phyloP scores from a whole-genome alignment of 2,797 vertebrate species.

The Manis crassicaudata region DNA sequence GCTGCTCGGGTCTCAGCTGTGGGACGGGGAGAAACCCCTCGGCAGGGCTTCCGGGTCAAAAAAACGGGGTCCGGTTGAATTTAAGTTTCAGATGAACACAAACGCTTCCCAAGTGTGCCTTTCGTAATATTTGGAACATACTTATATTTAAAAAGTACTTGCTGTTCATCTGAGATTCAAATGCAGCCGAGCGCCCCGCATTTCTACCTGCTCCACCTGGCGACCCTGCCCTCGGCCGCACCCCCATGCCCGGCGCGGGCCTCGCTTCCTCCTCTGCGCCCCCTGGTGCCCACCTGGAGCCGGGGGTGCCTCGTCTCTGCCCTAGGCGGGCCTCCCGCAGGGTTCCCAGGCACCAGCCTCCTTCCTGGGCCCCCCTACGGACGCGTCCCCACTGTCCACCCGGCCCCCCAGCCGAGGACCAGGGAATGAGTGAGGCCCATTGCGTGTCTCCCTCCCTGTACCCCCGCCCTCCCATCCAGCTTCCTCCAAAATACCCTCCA shows the following conservation, averaged over 20 bases:
- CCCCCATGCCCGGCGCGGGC: accelerated
- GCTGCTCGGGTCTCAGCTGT: not conserved
- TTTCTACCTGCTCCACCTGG: not conserved
- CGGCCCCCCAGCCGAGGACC: not conserved
- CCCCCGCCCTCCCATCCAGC: not conserved
- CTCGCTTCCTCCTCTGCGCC: too few species aligned
- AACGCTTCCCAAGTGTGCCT: not conserved
- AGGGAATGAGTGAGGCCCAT: not conserved
- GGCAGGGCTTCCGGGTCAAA: not conserved
- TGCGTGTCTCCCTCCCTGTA: too few species aligned
- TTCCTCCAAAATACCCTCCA: not conserved
- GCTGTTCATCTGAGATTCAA: not conserved
- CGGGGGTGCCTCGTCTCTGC: not conserved
- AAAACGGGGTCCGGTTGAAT: not conserved
- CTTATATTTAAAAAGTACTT: not conserved
- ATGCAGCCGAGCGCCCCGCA: not conserved
- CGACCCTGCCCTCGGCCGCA: not conserved
- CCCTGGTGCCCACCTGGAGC: not conserved
- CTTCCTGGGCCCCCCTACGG: not conserved
- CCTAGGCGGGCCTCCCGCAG: not conserved
- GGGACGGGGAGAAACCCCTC: not conserved
- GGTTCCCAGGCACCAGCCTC: not conserved
- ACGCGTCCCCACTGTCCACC: not conserved
- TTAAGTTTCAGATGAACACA: not conserved
- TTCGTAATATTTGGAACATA: not conserved